These are phyloP conservation scores for Lamprologus lemairii DNA, from an alignment of 2,113 vertebrate genomes.

Conservation along the genomic window DNA sequence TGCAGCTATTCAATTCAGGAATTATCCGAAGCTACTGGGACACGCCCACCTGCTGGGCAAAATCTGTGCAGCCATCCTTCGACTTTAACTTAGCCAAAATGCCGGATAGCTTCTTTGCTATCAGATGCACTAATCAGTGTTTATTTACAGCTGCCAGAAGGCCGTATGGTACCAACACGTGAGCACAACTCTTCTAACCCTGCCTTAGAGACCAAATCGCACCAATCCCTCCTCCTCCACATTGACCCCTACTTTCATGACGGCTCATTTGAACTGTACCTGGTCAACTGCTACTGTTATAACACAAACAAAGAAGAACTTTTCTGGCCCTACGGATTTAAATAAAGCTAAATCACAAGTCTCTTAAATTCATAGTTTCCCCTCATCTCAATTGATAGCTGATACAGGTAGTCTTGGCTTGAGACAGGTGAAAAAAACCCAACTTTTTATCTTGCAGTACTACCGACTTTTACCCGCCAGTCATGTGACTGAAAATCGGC, in stretches of 20 bases:
- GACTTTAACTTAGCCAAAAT: neutral
- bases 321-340: accelerated
- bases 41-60: neutral
- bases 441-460: neutral
- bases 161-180: neutral
- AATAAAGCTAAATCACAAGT: neutral
- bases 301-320: neutral
- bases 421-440: neutral
- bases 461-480: accelerated
- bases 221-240: neutral
- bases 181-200: neutral
- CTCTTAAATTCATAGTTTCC: neutral
- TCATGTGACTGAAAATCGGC: accelerated
- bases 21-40: neutral
- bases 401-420: accelerated
- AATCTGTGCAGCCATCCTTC: neutral
- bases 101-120: neutral
- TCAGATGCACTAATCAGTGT: neutral
- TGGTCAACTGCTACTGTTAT: neutral
- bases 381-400: neutral
- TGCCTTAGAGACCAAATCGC: neutral
- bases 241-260: neutral
- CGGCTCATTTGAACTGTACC: neutral
- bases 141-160: neutral
- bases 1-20: neutral